Conservation (phyloP, 1,140 invertebrate species). For the Catajapyx aquilonaris region DNA sequence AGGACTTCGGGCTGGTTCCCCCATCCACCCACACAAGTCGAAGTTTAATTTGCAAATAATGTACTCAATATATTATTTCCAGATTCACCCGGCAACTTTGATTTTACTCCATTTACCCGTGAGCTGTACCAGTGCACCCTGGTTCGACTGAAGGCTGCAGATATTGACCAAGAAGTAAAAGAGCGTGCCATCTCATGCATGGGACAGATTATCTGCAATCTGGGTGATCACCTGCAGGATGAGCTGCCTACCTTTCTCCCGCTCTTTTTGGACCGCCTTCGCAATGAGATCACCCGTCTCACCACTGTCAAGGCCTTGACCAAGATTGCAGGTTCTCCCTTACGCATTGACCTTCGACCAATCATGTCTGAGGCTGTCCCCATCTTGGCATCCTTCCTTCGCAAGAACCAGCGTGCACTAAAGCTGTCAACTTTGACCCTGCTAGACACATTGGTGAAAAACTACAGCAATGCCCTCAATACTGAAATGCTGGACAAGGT, state of each 20-base stretch:
- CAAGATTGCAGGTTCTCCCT: constrained; percentile 74
- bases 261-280: constrained; percentile 79
- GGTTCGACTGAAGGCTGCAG: constrained; percentile 69
- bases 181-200: constrained; percentile 92
- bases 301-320: constrained; percentile 91
- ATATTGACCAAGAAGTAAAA: constrained; percentile 97
- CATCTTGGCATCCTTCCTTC: constrained; percentile 76
- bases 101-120: constrained; percentile 54
- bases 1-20: too few relatives aligned
- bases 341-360: constrained; percentile 64
- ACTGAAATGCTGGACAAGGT: constrained; percentile 49
- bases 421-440: constrained; percentile 79
- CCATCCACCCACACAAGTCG: constrained; percentile 2
- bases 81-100: constrained; percentile 36
- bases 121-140: constrained; percentile 72
- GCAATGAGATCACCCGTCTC: constrained; percentile 89
- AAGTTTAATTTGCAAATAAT: constrained; percentile 2
- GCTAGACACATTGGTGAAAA: constrained; percentile 71
- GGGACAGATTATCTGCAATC: constrained; percentile 81
- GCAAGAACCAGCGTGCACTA: constrained; percentile 90
- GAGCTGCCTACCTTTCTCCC: constrained; percentile 71
- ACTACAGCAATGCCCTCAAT: constrained; percentile 51
- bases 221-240: constrained; percentile 56
- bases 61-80: constrained; percentile 10
- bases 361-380: constrained; percentile 78